Evolutionary conservation across 2,888 invertebrate genomes (phyloP).

Genomic region (Hyposoter dolosus): DNA sequence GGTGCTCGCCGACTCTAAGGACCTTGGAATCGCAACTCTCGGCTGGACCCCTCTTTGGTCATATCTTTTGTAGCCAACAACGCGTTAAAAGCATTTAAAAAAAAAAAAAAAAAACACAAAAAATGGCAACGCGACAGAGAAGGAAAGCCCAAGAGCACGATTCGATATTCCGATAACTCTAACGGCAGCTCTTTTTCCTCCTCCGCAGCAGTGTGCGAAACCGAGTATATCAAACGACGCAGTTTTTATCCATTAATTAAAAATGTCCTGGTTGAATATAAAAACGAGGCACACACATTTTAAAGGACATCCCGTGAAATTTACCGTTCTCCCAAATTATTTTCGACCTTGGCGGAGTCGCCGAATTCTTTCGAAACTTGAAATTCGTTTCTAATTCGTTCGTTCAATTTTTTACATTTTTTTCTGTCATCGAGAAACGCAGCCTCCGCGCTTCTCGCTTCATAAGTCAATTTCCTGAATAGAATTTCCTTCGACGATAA

Average conservation of each 20-base stretch:
- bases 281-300: background rate
- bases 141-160: constrained; percentile 72
- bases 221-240: constrained; percentile 62
- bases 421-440: background rate
- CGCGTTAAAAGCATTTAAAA: constrained; percentile 21
- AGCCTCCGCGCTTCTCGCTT: background rate
- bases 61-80: constrained; percentile 67
- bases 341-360: background rate
- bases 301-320: background rate
- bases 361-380: background rate
- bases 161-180: constrained; percentile 75
- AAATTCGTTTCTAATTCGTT: background rate
- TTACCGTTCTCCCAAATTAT: background rate
- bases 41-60: constrained; percentile 57
- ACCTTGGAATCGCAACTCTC: constrained; percentile 69
- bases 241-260: background rate
- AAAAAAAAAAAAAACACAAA: background rate
- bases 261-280: background rate
- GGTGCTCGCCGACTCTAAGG: constrained; percentile 66
- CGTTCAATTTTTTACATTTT: background rate
- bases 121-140: constrained; percentile 74
- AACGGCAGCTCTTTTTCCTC: constrained; percentile 13
- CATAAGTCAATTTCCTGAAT: background rate
- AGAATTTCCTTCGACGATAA: background rate
- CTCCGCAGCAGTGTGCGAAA: constrained; percentile 57